Evolutionary conservation across 2,888 invertebrate genomes (phyloP).

Genomic region (Lissocephala sabroskyi): DNA sequence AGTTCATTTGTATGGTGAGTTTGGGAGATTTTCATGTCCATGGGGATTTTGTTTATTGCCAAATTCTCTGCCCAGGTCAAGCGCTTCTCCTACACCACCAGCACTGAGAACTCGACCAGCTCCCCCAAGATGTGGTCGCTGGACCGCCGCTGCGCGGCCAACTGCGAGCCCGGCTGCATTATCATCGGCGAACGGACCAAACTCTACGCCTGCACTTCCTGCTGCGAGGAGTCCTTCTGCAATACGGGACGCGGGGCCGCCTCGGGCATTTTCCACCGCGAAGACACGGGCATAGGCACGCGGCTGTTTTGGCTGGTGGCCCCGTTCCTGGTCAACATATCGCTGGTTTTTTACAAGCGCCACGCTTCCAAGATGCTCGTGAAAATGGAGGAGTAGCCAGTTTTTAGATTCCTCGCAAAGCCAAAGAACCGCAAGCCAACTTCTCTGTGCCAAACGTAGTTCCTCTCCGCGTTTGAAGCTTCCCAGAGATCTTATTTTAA

Average conservation of each 20-base stretch:
- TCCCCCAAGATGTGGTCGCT: constrained; percentile 87
- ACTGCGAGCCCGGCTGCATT: constrained; percentile 90
- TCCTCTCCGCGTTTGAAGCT: too few relatives aligned
- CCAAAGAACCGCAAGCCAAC: too few relatives aligned
- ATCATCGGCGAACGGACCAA: constrained; percentile 92
- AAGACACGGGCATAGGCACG: constrained; percentile 65
- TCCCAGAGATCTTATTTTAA: too few relatives aligned
- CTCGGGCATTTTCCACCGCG: constrained; percentile 50
- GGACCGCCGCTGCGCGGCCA: constrained; percentile 86
- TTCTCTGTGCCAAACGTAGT: too few relatives aligned
- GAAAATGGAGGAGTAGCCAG: too few relatives aligned
- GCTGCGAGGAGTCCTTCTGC: constrained; percentile 85
- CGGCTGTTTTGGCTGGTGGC: constrained; percentile 49
- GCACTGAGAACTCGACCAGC: constrained; percentile 84
- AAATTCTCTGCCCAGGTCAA: constrained; percentile 74
- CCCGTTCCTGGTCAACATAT: constrained; percentile 47
- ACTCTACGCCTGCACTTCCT: constrained; percentile 88
- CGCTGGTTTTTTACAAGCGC: constrained; percentile 44
- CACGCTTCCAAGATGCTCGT: constrained; percentile 24
- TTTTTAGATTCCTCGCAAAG: too few relatives aligned
- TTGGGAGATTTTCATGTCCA: not conserved
- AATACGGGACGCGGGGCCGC: constrained; percentile 79
- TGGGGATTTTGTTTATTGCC: not conserved
- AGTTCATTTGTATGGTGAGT: constrained; percentile 84
- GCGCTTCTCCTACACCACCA: constrained; percentile 86